phyloP scores from a whole-genome alignment of 2,888 invertebrate genomes.

The Siphlonurus alternatus region DNA sequence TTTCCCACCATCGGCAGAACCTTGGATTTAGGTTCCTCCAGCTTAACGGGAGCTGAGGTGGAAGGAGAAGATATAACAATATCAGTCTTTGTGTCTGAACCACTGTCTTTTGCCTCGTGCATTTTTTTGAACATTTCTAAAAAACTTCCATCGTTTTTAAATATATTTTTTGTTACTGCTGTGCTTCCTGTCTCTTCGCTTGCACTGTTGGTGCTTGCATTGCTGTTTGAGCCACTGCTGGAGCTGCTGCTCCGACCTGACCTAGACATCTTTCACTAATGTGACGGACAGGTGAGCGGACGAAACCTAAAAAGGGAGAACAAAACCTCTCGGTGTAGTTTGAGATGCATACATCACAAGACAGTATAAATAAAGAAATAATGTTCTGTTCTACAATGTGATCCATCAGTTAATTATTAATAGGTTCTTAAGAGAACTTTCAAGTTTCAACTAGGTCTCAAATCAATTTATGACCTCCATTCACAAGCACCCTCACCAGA shows the following conservation, averaged over 20 bases:
- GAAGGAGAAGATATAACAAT: background rate
- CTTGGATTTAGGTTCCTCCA: constrained; percentile 25
- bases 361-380: no score
- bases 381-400: no score
- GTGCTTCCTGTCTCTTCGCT: background rate
- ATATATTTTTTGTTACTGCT: constrained; percentile 33
- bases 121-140: constrained; percentile 83
- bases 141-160: constrained; percentile 81
- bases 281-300: background rate
- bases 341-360: no score
- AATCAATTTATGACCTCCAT: no score
- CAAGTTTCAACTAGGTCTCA: no score
- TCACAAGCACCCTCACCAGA: no score
- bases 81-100: constrained; percentile 1
- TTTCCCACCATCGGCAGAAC: constrained; percentile 45
- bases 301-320: background rate
- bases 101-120: constrained; percentile 36
- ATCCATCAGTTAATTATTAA: no score
- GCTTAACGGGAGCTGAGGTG: constrained; percentile 18
- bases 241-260: background rate
- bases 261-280: background rate
- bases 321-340: background rate
- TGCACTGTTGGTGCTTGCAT: background rate
- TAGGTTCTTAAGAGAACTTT: no score
- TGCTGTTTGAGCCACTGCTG: background rate